Conservation (phyloP, 2,888 invertebrate species). For the Ectemnius lituratus region DNA sequence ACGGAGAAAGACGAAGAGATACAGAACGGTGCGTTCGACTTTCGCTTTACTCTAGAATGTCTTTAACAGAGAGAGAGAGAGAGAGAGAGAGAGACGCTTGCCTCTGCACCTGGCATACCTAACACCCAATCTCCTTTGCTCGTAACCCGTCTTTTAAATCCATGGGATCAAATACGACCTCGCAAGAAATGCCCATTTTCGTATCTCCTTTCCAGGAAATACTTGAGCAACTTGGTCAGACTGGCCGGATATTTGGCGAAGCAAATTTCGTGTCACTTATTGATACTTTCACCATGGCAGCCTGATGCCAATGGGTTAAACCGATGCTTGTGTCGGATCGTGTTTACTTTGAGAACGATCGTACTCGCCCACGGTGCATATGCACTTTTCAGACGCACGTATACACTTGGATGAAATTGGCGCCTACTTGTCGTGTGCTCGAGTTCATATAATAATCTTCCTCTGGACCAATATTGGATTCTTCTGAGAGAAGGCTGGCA, state of each 20-base stretch:
- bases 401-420: too few species aligned
- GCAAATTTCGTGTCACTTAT: neutral
- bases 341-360: neutral
- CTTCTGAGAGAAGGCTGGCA: neutral
- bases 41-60: conserved; percentile 55
- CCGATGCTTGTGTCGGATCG: neutral
- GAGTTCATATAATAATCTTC: neutral
- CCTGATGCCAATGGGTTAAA: neutral
- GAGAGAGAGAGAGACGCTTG: conserved; percentile 35
- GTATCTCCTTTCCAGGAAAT: neutral
- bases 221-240: neutral
- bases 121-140: too few species aligned
- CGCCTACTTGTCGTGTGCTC: neutral
- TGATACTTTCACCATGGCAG: neutral
- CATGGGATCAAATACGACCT: neutral
- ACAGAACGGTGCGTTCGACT: conserved; percentile 39
- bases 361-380: neutral
- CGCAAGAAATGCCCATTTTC: neutral
- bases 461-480: neutral
- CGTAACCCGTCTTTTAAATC: conserved; percentile 24
- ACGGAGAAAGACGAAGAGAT: conserved; percentile 14
- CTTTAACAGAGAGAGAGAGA: conserved; percentile 17
- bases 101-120: conserved; percentile 34
- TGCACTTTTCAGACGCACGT: too few species aligned
- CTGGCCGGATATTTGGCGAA: neutral